These are phyloP conservation scores for Chiroxiphia lanceolata DNA, from an alignment of 2,797 vertebrate genomes.

Conservation along the genomic window DNA sequence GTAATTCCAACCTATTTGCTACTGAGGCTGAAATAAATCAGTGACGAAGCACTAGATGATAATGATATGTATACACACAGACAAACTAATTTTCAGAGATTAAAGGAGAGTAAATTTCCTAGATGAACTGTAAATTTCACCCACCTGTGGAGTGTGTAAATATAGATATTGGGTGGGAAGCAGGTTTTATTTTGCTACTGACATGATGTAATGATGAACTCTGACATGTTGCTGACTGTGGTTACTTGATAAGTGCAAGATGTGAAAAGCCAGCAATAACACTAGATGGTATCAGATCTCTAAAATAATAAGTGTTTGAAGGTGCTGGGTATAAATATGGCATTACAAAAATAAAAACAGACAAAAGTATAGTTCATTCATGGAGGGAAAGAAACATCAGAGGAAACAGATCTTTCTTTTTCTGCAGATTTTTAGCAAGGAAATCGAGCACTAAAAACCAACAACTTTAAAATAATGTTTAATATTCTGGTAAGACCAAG, in stretches of 20 bases:
- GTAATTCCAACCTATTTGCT: constrained; percentile 35
- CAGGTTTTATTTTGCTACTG: constrained; percentile 51
- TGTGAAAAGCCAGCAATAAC: constrained; percentile 60
- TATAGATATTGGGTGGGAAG: constrained; percentile 49
- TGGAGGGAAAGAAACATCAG: constrained; percentile 39
- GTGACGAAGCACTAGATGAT: neutral
- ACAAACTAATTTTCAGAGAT: constrained; percentile 50
- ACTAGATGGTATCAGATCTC: constrained; percentile 54
- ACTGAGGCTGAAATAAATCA: constrained; percentile 44
- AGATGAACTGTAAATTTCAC: constrained; percentile 51
- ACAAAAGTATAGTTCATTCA: constrained; percentile 30
- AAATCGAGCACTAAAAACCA: constrained; percentile 5
- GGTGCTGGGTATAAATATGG: constrained; percentile 27
- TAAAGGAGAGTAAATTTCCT: constrained; percentile 47
- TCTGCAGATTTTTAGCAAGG: constrained; percentile 49
- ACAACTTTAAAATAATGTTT: constrained; percentile 23
- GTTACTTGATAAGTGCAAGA: constrained; percentile 71
- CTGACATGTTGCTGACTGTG: constrained; percentile 64
- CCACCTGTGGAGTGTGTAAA: constrained; percentile 64
- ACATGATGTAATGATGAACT: constrained; percentile 50
- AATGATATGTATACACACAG: neutral
- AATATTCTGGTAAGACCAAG: constrained; percentile 25
- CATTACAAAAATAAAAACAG: constrained; percentile 46
- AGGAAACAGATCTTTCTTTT: constrained; percentile 54
- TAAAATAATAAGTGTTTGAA: constrained; percentile 55